A percentile compares a stretch with the other conserved stretches of the same genome.
Evolutionary conservation across 2,797 vertebrate species (phyloP).

Genomic region (Botia almorhae): DNA sequence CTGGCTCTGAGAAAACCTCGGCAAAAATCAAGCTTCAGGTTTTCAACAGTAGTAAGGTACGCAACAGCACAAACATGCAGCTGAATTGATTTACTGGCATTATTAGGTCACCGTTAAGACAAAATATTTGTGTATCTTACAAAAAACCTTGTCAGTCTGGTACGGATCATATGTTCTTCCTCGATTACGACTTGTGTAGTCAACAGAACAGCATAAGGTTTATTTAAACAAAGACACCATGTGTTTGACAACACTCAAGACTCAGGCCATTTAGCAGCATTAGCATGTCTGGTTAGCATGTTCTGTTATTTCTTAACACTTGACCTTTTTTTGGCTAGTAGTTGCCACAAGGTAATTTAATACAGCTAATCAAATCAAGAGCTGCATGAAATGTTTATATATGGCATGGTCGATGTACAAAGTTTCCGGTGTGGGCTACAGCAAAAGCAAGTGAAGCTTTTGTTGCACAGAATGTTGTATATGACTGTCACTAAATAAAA

Average conservation of each 20-base stretch:
- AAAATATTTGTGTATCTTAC: neutral
- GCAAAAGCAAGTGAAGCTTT: neutral
- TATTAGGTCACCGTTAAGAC: neutral
- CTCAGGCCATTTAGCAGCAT: neutral
- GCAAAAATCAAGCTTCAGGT: conserved; percentile 65
- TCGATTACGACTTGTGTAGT: neutral
- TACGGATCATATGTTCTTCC: neutral
- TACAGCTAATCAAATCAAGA: neutral
- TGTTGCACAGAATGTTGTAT: neutral
- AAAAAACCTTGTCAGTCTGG: neutral
- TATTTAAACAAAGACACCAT: neutral
- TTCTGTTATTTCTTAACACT: neutral
- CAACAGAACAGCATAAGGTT: neutral
- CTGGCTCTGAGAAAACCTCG: conserved; percentile 52
- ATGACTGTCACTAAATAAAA: neutral
- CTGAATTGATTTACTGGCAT: conserved; percentile 3
- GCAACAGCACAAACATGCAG: no score
- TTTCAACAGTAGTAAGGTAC: conserved; percentile 71
- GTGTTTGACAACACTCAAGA: neutral
- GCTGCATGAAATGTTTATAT: neutral
- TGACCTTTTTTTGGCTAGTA: neutral
- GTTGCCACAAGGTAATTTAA: neutral
- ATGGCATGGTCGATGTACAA: neutral
- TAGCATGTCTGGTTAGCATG: neutral
- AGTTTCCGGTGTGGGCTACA: neutral